phyloP scores from a whole-genome alignment of 2,797 vertebrate species.

The Dermochelys coriacea region DNA sequence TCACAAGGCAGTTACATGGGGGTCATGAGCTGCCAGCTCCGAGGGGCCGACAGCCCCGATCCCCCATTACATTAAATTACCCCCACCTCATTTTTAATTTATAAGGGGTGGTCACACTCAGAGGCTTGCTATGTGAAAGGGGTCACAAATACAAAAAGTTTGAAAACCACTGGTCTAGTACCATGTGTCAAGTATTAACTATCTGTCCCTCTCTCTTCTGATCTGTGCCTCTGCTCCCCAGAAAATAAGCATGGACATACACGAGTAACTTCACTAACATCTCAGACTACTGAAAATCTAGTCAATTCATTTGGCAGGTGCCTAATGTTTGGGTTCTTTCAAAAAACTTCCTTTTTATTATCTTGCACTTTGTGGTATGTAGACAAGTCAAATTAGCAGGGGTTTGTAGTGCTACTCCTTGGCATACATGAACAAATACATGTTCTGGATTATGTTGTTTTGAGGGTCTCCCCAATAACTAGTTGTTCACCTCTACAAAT shows the following conservation, averaged over 20 bases:
- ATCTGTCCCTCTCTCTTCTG: not conserved
- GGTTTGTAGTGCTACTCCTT: not conserved
- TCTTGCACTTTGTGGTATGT: not conserved
- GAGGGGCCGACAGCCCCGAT: no score
- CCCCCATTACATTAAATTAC: no score
- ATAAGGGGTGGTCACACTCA: no score
- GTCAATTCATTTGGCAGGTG: not conserved
- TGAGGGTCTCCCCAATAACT: not conserved
- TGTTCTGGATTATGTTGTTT: not conserved
- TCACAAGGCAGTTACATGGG: no score
- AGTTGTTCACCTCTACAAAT: not conserved
- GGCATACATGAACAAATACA: not conserved
- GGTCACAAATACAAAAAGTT: no score
- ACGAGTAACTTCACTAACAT: not conserved
- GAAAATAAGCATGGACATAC: not conserved
- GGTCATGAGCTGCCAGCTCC: no score
- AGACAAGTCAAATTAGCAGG: accelerated
- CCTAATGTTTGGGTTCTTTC: not conserved
- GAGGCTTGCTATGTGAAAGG: no score
- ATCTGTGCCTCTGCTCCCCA: not conserved
- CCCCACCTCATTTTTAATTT: no score
- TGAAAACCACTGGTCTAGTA: not conserved
- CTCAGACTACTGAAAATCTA: slow-evolving; percentile 3
- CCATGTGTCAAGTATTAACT: accelerated
- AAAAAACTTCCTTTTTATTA: not conserved